phyloP scores from a whole-genome alignment of 2,797 vertebrate species.

The Mergus octosetaceus region DNA sequence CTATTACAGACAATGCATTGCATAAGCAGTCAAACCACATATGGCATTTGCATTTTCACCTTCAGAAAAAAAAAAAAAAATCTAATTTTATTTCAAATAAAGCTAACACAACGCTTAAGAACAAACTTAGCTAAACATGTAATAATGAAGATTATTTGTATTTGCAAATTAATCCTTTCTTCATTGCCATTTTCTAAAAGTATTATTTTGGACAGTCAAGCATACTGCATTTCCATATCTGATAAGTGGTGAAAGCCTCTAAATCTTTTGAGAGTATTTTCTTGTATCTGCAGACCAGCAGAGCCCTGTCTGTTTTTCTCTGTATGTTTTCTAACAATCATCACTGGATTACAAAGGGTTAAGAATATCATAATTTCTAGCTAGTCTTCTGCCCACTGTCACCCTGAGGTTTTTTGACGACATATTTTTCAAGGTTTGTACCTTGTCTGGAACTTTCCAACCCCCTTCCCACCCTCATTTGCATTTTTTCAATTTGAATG shows the following conservation, averaged over 20 bases:
- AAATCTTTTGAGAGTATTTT: not conserved
- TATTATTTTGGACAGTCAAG: not conserved
- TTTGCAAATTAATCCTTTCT: not conserved
- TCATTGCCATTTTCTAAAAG: not conserved
- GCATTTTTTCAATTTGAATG: conserved; percentile 26
- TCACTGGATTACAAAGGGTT: not conserved
- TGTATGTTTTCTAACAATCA: not conserved
- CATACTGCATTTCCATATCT: not conserved
- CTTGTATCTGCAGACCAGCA: not conserved
- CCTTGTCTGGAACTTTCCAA: not conserved
- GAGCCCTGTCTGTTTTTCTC: not conserved
- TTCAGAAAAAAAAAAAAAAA: not conserved
- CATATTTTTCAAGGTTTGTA: not conserved
- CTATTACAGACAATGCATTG: not conserved
- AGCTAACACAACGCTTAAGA: not conserved
- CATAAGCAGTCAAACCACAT: not conserved
- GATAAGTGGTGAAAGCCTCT: not conserved
- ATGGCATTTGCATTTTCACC: not conserved
- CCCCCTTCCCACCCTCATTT: not conserved
- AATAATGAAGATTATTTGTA: not conserved
- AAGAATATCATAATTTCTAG: not conserved
- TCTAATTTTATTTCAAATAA: not conserved
- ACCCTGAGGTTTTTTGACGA: not conserved
- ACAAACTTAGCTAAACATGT: not conserved
- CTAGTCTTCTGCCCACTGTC: not conserved